Evolutionary conservation across 2,797 vertebrate genomes (phyloP), one percentile per base, ranked within the genome.

Genomic region (Girardinus metallicus): DNA sequence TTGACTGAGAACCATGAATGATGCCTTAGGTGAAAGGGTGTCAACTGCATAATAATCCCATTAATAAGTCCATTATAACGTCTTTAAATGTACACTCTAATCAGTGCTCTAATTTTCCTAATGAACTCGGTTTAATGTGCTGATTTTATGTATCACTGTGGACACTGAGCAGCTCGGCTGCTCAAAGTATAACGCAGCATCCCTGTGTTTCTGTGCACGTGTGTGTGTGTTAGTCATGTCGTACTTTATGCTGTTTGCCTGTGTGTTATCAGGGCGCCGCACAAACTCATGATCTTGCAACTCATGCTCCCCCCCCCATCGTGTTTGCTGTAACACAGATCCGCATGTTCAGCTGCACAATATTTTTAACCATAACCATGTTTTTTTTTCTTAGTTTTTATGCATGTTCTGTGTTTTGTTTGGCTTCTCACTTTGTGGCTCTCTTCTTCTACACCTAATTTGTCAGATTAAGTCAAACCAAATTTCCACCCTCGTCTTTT

Each of bases 91-190:
- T 41, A 44, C 31, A 9, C 79, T 68, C 13, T 75, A 75, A 82
- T 82, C 62, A 51, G 44, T 2, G 47, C 36, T 85, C 6, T 79
- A 73, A 89, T 87, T 76, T 76, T 71, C 73, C 55, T 84, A 79
- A 86, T 88, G 79, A 88, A 60, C 75, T 84, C 23, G 0, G 16
- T 26, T 47, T 85, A 84, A 89, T 82, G 60, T 81, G 29, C 26
- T 87, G 13, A 39, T 81, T 81, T 83, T 82, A 77, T 82, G 66
- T 64, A 46, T 53, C 72, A 36, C 5, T n/a, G 43, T 76, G 53
- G 15, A 73, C 51, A 23, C 53, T 60, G 31, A 62, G 77, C 73
- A 57, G 16, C 39, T 72, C 10, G 2, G 8, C 31, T 55, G 31
- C 77, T 71, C 26, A 75, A 64, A 77, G 73, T 51, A 60, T 46